Evolutionary conservation across 2,113 vertebrate genomes (phyloP).

Genomic region (Sylvicapra grimmia): DNA sequence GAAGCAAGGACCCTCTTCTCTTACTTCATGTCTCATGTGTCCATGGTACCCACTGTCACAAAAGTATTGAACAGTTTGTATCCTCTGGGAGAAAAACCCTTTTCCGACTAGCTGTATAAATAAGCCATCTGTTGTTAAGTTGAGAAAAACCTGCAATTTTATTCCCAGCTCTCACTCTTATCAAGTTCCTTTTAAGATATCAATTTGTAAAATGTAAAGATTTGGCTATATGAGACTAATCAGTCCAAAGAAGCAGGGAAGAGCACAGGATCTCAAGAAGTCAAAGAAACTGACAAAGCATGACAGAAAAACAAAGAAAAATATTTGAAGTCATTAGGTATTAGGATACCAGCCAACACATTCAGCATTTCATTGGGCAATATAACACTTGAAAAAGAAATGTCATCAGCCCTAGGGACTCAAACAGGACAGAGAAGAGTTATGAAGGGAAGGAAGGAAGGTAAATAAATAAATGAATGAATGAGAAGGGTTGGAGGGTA

Average conservation of each 20-base stretch:
- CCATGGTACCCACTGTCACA: not conserved
- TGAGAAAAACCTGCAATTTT: conserved; percentile 19
- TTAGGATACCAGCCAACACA: not conserved
- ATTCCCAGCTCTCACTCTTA: not conserved
- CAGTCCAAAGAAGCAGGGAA: not conserved
- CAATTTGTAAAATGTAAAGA: not conserved
- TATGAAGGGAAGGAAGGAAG: not conserved
- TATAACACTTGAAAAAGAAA: not conserved
- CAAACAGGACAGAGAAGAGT: not conserved
- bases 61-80: not conserved
- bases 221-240: not conserved
- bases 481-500: not conserved
- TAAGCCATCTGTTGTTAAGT: not conserved
- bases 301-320: not conserved
- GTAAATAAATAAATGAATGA: not conserved
- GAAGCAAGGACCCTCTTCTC: not conserved
- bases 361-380: not conserved
- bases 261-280: not conserved
- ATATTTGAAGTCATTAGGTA: not conserved
- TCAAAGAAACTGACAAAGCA: not conserved
- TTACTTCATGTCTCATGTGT: not conserved
- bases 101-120: not conserved
- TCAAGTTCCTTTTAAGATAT: not conserved
- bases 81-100: not conserved
- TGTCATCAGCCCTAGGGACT: not conserved